Evolutionary conservation across 2,113 vertebrate species (phyloP), one percentile per base, ranked within the genome.

Genomic region (Pachycephala philippinensis): DNA sequence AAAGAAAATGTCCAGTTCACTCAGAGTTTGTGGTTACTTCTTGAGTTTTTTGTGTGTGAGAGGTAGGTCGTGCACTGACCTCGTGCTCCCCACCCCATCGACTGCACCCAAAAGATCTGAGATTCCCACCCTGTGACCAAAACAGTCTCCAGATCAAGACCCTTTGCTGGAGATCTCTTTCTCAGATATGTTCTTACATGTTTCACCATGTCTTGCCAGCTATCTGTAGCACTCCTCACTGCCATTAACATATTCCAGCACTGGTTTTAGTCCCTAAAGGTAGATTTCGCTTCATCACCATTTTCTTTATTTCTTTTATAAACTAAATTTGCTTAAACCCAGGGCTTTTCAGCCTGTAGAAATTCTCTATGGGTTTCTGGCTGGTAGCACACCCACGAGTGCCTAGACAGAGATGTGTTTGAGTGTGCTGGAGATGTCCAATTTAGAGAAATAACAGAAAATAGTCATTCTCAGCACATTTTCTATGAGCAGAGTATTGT

Each of bases 391-490:
- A 77, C 26, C 13, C 42, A 80, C 11, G 59, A 23, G 26, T 0
- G 11, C 52, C 13, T 52, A 28, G 16, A 31, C 6, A 42, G 47
- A 54, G 31, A 19, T 44, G 42, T 26, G 21, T 77, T 68, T 77
- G 37, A 76, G 10, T 14, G 23, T 37, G 13, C 53, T 87, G 23
- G 37, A 87, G 50, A 56, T 21, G 22, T 64, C 33, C 24, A 21
- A 15, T 78, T 72, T 12, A 78, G 37, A 71, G 74, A 83, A 94
- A 87, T 44, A 91, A 72, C 17, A 87, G 33, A 90, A 94, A 88
- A 65, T 7, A 60, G 24, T 24, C 10, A 49, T 39, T 74, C 44
- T 68, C 59, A 63, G 54, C 21, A 63, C 24, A 40, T 71, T 68
- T 87, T 40, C 40, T 61, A 27, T 56, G 53, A 88, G 45, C 75